Evolutionary conservation across 2,797 vertebrate genomes (phyloP), one percentile per base, ranked within the genome.

Genomic region (Sandelia bainsii): DNA sequence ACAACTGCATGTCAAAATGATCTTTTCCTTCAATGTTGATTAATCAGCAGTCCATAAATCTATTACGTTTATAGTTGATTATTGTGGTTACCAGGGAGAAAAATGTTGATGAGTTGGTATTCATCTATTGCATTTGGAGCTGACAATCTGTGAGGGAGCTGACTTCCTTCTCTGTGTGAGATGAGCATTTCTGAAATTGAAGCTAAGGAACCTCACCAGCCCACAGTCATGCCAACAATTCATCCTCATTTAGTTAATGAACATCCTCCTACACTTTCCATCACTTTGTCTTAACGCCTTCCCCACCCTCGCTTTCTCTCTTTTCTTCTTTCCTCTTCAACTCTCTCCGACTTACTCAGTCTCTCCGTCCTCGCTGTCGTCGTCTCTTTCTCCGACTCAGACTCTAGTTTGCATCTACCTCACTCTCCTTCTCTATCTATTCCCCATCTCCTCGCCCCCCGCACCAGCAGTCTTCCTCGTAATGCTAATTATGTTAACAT

Each of bases 241-340:
- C 84, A 81, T 90, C 88, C 86, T 91, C 90, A 89, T 91, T 92
- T 87, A 89, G 72, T 77, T 89, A 91, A 93, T 92, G 91, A 91
- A 89, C 83, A 84, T 90, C 79, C 76, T 88, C 89, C 87, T 66
- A 75, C 88, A 78, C 86, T 79, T 73, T 80, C 62, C 62, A 53
- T 84, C 63, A 39, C 75, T 69, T 81, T 83, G 68, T 80, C 80
- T 64, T 50, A 39, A 66, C 57, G 23, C 51, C 22, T 17, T 45
- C 29, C 4, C 29, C 27, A 44, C 79, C 62, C 46, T 45, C 74
- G 48, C 70, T 76, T 57, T 73, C 78, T 70, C 77, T 53, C 71
- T 59, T 62, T 64, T 72, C 74, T 69, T 70, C 77, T 62, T 42
- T 37, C 1, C 66, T 73, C 72, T 64, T 73, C 8, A 34, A 10